Evolutionary conservation across 30 jellyfish, hydroid and myxozoan genomes (phyloP), one percentile per base, ranked within the genome.

Genomic region (Pseudorhiza aurosa): DNA sequence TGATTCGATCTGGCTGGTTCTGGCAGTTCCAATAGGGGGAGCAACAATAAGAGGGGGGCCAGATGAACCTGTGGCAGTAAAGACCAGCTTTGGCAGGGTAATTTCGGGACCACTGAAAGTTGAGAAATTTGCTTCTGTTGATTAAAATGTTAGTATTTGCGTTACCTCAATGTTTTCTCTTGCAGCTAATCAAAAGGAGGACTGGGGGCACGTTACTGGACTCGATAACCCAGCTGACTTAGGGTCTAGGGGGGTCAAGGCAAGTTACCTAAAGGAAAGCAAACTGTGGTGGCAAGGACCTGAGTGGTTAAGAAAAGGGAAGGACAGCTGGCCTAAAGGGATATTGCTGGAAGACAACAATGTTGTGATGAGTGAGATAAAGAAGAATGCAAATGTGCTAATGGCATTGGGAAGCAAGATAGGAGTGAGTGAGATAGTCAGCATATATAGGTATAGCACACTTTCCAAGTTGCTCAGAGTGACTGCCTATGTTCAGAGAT

Each of bases 21-120:
- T 76, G 88, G 81, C 7, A 29, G 28, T 76, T 76, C 46, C 88
- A 76, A 57, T 51, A 79, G 49, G 87, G 50, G 65, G 68, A 47
- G 24, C 28, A 15, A 28, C n/a, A 7, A 69, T 46, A 40, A 65
- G 69, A 27, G 82, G 80, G 73, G 70, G 45, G 83, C 72, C 83
- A 69, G 35, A 69, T 14, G 83, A 69, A 37, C 83, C 83, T 14
- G 72, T 69, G 4, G 83, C 87, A 19, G 78, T 73, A 39, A 53
- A 73, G 26, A 73, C 73, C 42, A 50, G 53, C 32, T 32, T 73
- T 3, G 60, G 78, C 79, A 49, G 87, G 87, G 87, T 73, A 19
- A 30, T 73, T 28, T 53, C 75, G 17, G 87, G 87, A 73, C 77
- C 57, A 8, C 87, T 73, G 18, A 1, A 50, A 73, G 87, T 75